phyloP scores from a whole-genome alignment of 2,113 vertebrate species.

The Eptesicus fuscus region DNA sequence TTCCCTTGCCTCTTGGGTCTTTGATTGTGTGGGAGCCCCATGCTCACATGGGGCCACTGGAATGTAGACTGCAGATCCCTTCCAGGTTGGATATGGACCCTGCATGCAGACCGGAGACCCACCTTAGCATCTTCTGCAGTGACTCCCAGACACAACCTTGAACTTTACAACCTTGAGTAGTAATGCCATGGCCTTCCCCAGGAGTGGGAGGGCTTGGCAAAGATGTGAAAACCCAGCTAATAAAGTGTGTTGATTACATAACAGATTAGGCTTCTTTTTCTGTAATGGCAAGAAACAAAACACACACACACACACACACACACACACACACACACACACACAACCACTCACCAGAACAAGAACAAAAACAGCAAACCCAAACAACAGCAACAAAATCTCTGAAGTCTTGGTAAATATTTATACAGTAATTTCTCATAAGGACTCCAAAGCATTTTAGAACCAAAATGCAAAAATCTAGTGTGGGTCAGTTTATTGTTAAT shows the following conservation, averaged over 20 bases:
- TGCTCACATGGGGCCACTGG: background rate
- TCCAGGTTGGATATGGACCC: too few relatives aligned
- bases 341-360: background rate
- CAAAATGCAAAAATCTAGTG: constrained; percentile 4
- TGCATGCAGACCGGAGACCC: background rate
- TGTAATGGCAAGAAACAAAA: background rate
- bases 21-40: background rate
- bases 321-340: background rate
- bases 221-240: background rate
- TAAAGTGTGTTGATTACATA: background rate
- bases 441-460: background rate
- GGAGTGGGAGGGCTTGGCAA: background rate
- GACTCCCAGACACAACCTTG: background rate
- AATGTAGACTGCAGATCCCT: background rate
- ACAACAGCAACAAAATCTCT: background rate
- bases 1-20: background rate
- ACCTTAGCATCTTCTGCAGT: background rate
- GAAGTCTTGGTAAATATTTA: background rate
- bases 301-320: background rate
- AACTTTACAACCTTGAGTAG: background rate
- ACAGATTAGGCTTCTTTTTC: background rate
- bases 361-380: background rate
- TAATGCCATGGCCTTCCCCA: background rate
- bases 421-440: background rate
- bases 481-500: background rate